Evolutionary conservation across 1,140 invertebrate genomes (phyloP).

Genomic region (Leptestheria dahalacensis): DNA sequence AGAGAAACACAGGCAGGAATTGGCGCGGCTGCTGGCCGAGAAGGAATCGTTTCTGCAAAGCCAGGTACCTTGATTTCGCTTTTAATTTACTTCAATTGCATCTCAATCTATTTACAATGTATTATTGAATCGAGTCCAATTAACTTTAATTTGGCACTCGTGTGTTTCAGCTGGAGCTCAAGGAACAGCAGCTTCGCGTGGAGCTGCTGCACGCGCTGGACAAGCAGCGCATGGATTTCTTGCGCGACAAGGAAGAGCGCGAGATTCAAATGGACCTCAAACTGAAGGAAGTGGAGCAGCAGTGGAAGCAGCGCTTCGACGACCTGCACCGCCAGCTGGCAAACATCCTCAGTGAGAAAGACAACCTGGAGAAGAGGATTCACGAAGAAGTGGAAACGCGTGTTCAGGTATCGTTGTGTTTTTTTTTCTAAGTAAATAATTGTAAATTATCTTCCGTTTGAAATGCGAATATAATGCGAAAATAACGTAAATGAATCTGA

Average conservation of each 20-base stretch:
- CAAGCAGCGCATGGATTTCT: neutral
- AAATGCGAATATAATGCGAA: neutral
- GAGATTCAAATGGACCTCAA: neutral
- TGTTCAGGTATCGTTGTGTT: conserved; percentile 4
- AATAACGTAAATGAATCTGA: neutral
- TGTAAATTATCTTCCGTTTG: neutral
- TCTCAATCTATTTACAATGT: neutral
- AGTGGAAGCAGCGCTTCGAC: neutral
- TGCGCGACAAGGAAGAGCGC: neutral
- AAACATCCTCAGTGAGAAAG: neutral
- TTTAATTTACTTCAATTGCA: neutral
- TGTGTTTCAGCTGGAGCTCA: neutral
- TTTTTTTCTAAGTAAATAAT: too few relatives aligned
- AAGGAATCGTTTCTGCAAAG: neutral
- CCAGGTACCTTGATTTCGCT: neutral
- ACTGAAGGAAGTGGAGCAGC: neutral
- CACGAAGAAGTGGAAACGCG: conserved; percentile 1
- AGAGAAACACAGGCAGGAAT: neutral
- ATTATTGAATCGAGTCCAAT: neutral
- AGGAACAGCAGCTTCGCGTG: neutral
- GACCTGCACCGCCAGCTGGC: neutral
- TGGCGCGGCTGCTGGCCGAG: conserved; percentile 5
- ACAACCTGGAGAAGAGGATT: neutral
- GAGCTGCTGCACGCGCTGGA: neutral
- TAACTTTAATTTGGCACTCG: too few relatives aligned